Evolutionary conservation across 2,113 vertebrate species (phyloP).

Genomic region (Dissostichus mawsoni): DNA sequence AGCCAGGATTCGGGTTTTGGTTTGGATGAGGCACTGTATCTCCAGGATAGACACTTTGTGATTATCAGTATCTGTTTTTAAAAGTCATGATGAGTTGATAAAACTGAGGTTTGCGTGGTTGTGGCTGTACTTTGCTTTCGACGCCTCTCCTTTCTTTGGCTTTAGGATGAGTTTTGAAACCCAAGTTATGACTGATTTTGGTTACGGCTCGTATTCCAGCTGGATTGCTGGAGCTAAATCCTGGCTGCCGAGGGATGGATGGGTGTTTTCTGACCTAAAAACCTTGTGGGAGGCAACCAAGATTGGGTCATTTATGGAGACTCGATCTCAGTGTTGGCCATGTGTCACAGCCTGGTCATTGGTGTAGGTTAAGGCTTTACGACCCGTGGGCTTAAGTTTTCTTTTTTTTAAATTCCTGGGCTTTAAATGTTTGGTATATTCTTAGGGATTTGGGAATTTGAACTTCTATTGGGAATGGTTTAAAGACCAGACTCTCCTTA

Average conservation of each 20-base stretch:
- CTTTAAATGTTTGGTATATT: conserved; percentile 19
- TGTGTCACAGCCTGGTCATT: conserved; percentile 55
- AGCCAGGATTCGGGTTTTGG: conserved; percentile 40
- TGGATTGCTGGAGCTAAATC: background rate
- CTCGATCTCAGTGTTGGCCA: conserved; percentile 26
- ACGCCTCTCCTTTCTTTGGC: conserved; percentile 9
- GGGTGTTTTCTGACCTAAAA: conserved; percentile 69
- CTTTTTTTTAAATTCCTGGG: conserved; percentile 25
- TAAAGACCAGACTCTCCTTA: background rate
- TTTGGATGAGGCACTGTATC: conserved; percentile 17
- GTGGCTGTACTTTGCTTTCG: conserved; percentile 9
- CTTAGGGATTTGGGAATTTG: background rate
- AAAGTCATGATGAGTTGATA: conserved; percentile 51
- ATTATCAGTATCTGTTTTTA: conserved; percentile 27
- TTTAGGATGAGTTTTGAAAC: background rate
- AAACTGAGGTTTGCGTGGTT: conserved; percentile 37
- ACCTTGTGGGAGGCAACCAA: conserved; percentile 28
- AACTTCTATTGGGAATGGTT: background rate
- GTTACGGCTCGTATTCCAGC: background rate
- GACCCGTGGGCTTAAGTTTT: conserved; percentile 42
- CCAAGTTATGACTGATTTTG: conserved; percentile 8
- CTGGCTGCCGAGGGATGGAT: conserved; percentile 6
- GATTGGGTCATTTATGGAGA: conserved; percentile 43
- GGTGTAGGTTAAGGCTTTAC: conserved; percentile 35
- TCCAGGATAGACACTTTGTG: background rate